Percentiles rank a stretch among this genome's conserved stretches.
Evolutionary conservation across 2,113 vertebrate genomes (phyloP).

Genomic region (Ictalurus furcatus): DNA sequence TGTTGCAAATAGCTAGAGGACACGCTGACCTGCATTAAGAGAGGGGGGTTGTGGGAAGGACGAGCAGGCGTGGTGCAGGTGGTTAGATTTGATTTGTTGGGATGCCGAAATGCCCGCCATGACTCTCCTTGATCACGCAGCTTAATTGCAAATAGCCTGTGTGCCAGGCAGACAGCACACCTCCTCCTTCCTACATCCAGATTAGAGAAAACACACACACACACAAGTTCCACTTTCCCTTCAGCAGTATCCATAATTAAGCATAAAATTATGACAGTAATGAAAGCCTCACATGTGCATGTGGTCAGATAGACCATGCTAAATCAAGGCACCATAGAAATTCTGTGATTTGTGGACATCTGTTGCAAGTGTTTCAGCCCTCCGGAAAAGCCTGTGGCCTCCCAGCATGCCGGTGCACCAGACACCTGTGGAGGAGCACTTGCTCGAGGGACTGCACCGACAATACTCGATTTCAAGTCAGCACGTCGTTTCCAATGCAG

Average conservation of each 20-base stretch:
- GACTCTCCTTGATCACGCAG: slow-evolving; percentile 46
- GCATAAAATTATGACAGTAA: slow-evolving; percentile 40
- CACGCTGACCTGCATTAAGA: slow-evolving; percentile 40
- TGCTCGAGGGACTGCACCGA: not conserved
- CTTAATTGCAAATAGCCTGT: slow-evolving; percentile 56
- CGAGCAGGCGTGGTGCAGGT: slow-evolving; percentile 16
- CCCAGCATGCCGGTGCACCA: not conserved
- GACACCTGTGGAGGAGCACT: slow-evolving; percentile 3
- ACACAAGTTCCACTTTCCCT: not conserved
- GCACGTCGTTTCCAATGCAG: not conserved
- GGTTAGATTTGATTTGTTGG: slow-evolving; percentile 44
- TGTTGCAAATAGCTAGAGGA: slow-evolving; percentile 49
- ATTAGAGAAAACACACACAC: slow-evolving; percentile 19
- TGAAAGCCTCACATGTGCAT: slow-evolving; percentile 9
- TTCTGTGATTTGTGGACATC: not conserved
- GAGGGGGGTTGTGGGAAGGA: not conserved
- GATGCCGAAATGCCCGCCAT: slow-evolving; percentile 22
- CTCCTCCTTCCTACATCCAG: slow-evolving; percentile 14
- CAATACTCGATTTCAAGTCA: not conserved
- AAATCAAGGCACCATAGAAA: slow-evolving; percentile 29
- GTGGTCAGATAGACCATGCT: slow-evolving; percentile 2
- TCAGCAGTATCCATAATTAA: slow-evolving; percentile 40
- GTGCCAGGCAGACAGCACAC: slow-evolving; percentile 15
- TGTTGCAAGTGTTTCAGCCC: not conserved
- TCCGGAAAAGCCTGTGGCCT: not conserved